These are phyloP conservation scores for Cariama cristata DNA, from an alignment of 2,113 vertebrate genomes.

Conservation along the genomic window DNA sequence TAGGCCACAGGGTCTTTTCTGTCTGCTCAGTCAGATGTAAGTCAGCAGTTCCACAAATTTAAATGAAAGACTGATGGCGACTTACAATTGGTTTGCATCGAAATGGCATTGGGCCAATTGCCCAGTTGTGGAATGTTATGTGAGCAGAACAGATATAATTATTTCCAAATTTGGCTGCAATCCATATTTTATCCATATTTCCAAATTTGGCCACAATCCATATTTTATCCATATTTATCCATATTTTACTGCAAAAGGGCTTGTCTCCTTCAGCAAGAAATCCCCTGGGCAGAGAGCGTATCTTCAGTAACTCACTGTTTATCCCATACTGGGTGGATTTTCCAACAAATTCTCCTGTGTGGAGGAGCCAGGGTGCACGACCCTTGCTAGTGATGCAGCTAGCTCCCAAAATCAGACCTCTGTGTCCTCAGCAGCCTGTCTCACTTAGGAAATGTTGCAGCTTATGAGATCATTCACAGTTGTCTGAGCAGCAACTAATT, in stretches of 20 bases:
- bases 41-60: conserved; percentile 32
- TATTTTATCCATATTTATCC: conserved; percentile 59
- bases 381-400: background rate
- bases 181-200: background rate
- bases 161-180: background rate
- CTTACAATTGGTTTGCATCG: background rate
- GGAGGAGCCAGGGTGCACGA: background rate
- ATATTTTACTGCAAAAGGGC: conserved; percentile 41
- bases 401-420: background rate
- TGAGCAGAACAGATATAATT: conserved; percentile 23
- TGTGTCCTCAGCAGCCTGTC: background rate
- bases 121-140: conserved; percentile 65
- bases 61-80: background rate
- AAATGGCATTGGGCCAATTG: conserved; percentile 46
- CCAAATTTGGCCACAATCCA: conserved; percentile 51
- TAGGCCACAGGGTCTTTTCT: conserved; percentile 36
- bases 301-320: background rate
- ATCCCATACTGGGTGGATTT: background rate
- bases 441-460: background rate
- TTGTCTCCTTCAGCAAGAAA: background rate
- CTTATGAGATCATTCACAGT: background rate
- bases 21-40: conserved; percentile 25
- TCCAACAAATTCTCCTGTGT: background rate
- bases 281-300: background rate
- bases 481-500: background rate